These are phyloP conservation scores for Seriola rivoliana DNA, from an alignment of 2,113 vertebrate genomes.

Conservation along the genomic window DNA sequence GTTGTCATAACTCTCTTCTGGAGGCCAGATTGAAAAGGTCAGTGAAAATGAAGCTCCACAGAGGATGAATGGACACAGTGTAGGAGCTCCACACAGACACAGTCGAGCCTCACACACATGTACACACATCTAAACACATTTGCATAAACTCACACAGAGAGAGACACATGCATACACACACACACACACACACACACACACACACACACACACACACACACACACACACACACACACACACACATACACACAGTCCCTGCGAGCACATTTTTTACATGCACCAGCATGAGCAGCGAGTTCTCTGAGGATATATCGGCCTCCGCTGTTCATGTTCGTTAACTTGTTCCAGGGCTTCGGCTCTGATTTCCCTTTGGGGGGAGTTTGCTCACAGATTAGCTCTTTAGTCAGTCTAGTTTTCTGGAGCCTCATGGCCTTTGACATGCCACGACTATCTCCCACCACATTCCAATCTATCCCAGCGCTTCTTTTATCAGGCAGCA, in stretches of 20 bases:
- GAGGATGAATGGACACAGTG: constrained; percentile 62
- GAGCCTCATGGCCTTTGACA: constrained; percentile 73
- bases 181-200: constrained; percentile 24
- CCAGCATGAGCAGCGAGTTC: constrained; percentile 27
- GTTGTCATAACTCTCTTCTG: constrained; percentile 75
- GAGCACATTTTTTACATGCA: constrained; percentile 46
- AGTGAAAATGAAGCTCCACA: constrained; percentile 69
- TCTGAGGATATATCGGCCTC: constrained; percentile 28
- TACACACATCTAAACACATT: constrained; percentile 16
- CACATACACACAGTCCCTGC: neutral
- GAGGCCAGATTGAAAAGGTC: constrained; percentile 81
- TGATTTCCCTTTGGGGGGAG: constrained; percentile 47
- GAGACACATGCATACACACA: neutral
- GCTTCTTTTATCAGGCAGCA: constrained; percentile 70
- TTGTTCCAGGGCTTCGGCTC: constrained; percentile 43
- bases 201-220: constrained; percentile 12
- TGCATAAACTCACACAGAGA: constrained; percentile 28
- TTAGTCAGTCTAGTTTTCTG: constrained; percentile 57
- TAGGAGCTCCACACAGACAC: constrained; percentile 33
- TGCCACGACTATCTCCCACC: constrained; percentile 69
- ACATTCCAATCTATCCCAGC: constrained; percentile 76
- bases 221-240: constrained; percentile 16
- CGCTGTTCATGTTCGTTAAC: constrained; percentile 32
- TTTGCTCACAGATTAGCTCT: constrained; percentile 64
- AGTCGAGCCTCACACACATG: constrained; percentile 7